phyloP scores from a whole-genome alignment of 2,113 vertebrate species.

The Solea solea region DNA sequence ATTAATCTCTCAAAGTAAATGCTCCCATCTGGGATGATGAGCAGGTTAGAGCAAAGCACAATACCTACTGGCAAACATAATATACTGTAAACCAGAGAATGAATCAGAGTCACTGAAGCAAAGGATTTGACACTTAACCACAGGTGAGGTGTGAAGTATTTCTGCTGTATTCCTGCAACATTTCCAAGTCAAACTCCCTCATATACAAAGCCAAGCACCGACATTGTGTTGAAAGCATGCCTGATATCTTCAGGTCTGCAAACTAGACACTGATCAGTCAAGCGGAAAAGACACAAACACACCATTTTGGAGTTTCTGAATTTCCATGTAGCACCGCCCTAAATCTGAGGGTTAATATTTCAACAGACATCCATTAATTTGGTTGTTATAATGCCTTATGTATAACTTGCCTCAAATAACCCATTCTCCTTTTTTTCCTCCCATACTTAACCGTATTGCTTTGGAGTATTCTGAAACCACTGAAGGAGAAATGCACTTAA shows the following conservation, averaged over 20 bases:
- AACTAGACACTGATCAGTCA: constrained; percentile 41
- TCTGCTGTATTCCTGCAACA: not conserved
- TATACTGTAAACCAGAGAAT: not conserved
- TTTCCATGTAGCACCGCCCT: constrained; percentile 57
- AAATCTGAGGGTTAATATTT: constrained; percentile 77
- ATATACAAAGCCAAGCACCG: not conserved
- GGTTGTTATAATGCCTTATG: constrained; percentile 80
- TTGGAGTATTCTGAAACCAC: constrained; percentile 48
- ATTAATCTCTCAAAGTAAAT: not conserved
- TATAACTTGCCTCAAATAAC: constrained; percentile 72
- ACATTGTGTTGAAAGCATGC: constrained; percentile 27
- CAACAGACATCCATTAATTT: constrained; percentile 81
- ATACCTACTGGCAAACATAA: not conserved
- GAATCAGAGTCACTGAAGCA: not conserved
- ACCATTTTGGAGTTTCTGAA: constrained; percentile 57
- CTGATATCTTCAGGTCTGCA: constrained; percentile 17
- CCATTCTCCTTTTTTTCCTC: constrained; percentile 34
- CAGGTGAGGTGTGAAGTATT: not conserved
- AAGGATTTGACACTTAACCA: not conserved
- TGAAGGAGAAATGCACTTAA: constrained; percentile 71
- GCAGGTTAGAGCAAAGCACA: not conserved
- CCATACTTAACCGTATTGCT: constrained; percentile 62
- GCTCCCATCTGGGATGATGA: not conserved
- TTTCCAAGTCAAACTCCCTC: not conserved
- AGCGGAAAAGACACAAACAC: constrained; percentile 67